A percentile compares a stretch with the other conserved stretches of the same genome.
phyloP scores from a whole-genome alignment of 2,888 invertebrate species.

The Ctena decussata region DNA sequence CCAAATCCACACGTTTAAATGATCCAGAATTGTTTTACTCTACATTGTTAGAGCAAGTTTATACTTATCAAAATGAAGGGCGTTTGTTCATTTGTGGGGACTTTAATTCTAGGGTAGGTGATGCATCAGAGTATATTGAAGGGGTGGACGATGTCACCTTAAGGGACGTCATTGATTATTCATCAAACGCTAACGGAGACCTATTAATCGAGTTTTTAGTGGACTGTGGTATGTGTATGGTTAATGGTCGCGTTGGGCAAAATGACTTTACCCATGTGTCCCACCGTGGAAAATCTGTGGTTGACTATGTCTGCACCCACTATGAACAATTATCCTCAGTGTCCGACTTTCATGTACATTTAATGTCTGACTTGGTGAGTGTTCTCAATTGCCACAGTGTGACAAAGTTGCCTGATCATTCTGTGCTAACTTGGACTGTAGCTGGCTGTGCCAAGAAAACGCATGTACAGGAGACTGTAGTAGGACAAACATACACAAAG shows the following conservation, averaged over 20 bases:
- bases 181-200: background rate
- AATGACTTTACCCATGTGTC: conserved; percentile 14
- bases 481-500: no score
- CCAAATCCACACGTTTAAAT: no score
- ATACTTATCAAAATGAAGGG: conserved; percentile 19
- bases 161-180: background rate
- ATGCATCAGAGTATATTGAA: conserved; percentile 8
- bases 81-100: conserved; percentile 13
- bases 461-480: no score
- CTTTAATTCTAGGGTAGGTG: conserved; percentile 15
- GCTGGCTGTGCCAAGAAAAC: no score
- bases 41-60: conserved; percentile 9
- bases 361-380: background rate
- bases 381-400: background rate
- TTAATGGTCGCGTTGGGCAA: background rate
- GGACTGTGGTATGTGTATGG: background rate
- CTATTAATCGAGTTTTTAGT: background rate
- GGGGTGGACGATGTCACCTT: background rate
- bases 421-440: background rate
- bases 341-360: background rate
- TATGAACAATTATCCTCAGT: background rate
- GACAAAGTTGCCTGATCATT: conserved; percentile 9
- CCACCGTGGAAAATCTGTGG: conserved; percentile 3
- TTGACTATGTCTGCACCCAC: background rate
- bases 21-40: no score